Evolutionary conservation across 2,797 vertebrate species (phyloP).

Genomic region (Psittacula echo): DNA sequence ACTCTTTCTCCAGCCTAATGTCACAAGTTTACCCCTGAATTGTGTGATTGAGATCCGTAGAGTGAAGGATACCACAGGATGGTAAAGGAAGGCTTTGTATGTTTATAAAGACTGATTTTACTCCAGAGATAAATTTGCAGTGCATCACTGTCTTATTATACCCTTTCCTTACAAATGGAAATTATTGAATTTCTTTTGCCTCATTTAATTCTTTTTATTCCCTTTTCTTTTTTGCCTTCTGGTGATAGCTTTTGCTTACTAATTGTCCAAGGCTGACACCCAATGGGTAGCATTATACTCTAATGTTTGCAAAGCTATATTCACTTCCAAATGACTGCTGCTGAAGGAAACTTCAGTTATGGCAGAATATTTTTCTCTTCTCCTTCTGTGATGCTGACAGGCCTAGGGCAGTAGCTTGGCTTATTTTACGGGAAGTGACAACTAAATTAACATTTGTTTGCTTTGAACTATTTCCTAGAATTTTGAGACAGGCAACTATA

Average conservation of each 20-base stretch:
- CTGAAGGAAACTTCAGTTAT: neutral
- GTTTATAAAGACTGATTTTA: conserved; percentile 35
- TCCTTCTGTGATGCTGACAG: neutral
- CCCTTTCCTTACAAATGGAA: conserved; percentile 66
- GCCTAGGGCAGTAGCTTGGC: neutral
- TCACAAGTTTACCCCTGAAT: conserved; percentile 6
- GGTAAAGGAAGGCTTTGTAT: conserved; percentile 16
- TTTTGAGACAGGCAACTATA: neutral
- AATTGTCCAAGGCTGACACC: conserved; percentile 56
- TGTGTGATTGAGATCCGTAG: neutral
- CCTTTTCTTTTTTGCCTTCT: conserved; percentile 18
- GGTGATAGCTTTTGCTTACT: conserved; percentile 32
- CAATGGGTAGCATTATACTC: neutral
- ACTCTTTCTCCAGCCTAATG: neutral
- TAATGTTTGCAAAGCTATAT: neutral
- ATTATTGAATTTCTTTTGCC: conserved; percentile 68
- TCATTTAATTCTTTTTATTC: conserved; percentile 68
- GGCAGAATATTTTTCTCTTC: neutral
- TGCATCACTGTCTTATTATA: conserved; percentile 57
- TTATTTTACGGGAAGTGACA: neutral
- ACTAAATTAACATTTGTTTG: neutral
- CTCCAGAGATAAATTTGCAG: conserved; percentile 44
- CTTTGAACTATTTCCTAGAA: neutral
- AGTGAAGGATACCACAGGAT: neutral
- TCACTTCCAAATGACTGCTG: neutral